These are phyloP conservation scores for Rhamnusium bicolor DNA, from an alignment of 2,888 invertebrate species.

Conservation along the genomic window DNA sequence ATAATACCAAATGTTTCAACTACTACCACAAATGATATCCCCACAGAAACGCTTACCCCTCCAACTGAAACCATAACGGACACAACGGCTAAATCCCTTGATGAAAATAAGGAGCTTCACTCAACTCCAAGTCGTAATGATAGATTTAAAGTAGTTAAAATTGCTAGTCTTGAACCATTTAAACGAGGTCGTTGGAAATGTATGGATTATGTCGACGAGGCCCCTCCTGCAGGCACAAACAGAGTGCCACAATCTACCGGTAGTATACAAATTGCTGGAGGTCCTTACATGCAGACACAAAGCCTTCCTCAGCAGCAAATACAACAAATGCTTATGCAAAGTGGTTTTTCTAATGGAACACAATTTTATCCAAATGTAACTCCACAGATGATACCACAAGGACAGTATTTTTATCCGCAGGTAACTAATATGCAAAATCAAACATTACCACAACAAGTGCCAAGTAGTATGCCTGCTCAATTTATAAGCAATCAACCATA, in stretches of 20 bases:
- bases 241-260: conserved; percentile 62
- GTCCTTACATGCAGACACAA: conserved; percentile 68
- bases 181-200: conserved; percentile 84
- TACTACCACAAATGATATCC: conserved; percentile 62
- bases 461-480: conserved; percentile 64
- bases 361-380: conserved; percentile 65
- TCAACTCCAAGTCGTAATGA: conserved; percentile 74
- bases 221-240: conserved; percentile 64
- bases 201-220: conserved; percentile 83
- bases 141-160: conserved; percentile 85
- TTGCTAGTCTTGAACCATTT: conserved; percentile 84
- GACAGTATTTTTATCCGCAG: conserved; percentile 69
- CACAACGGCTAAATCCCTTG: conserved; percentile 65
- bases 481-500: conserved; percentile 65
- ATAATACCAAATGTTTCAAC: conserved; percentile 71
- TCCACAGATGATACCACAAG: conserved; percentile 66
- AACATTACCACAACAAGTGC: conserved; percentile 63
- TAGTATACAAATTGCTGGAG: conserved; percentile 59
- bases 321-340: conserved; percentile 70
- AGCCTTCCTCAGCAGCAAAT: conserved; percentile 72
- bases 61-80: conserved; percentile 51
- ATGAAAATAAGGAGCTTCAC: conserved; percentile 74
- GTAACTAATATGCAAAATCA: conserved; percentile 66
- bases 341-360: conserved; percentile 63
- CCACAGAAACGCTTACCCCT: conserved; percentile 60